Conservation (phyloP, 2,797 vertebrate genomes). For the Prunella strophiata region DNA sequence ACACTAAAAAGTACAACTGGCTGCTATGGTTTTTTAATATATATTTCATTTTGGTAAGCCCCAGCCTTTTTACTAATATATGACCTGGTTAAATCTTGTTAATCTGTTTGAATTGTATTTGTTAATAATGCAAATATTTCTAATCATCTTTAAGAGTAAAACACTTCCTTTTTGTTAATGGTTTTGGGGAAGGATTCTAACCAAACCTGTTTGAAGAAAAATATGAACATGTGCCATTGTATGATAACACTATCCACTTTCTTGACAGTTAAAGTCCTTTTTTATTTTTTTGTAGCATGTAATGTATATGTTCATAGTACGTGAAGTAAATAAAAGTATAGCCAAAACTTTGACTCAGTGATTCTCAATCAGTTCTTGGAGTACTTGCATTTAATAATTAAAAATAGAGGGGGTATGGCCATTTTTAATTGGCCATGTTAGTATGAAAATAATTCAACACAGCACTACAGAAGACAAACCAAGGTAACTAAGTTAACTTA, state of each 20-base stretch:
- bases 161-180: constrained; percentile 80
- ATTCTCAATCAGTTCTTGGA: constrained; percentile 50
- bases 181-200: constrained; percentile 79
- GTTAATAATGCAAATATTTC: constrained; percentile 83
- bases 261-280: constrained; percentile 87
- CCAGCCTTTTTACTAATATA: constrained; percentile 80
- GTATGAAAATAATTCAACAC: background rate
- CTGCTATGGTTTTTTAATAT: constrained; percentile 79
- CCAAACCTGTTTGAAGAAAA: constrained; percentile 82
- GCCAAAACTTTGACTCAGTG: constrained; percentile 76
- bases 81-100: constrained; percentile 80
- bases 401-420: background rate
- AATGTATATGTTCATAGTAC: constrained; percentile 92
- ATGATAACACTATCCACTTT: constrained; percentile 98
- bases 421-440: background rate
- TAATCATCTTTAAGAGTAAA: constrained; percentile 81
- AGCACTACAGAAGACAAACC: background rate
- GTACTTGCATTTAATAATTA: background rate
- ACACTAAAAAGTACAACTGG: constrained; percentile 76
- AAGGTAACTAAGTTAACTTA: background rate
- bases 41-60: constrained; percentile 76
- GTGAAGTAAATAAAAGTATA: constrained; percentile 95
- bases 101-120: constrained; percentile 81
- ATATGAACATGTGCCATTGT: constrained; percentile 92
- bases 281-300: constrained; percentile 93